These are phyloP conservation scores for Clarias fuscus DNA, from an alignment of 2,797 vertebrate species.

Conservation along the genomic window DNA sequence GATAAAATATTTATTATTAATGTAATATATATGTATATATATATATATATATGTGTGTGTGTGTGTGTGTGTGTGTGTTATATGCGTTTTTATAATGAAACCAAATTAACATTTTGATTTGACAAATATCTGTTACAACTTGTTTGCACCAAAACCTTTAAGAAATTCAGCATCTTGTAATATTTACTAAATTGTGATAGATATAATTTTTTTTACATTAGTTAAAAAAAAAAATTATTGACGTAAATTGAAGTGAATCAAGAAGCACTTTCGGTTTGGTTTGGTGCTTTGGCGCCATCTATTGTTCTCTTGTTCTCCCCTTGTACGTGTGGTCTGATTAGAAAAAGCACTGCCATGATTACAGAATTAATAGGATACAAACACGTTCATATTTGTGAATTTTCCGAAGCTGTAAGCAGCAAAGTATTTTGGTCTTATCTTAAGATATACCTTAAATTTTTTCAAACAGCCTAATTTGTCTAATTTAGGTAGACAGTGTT, in stretches of 20 bases:
- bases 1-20: neutral
- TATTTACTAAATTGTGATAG: neutral
- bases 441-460: neutral
- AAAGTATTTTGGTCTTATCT: neutral
- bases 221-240: too few species aligned
- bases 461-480: neutral
- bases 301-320: neutral
- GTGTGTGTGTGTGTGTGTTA: too few species aligned
- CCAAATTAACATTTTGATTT: too few species aligned
- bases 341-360: neutral
- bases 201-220: neutral
- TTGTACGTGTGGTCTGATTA: too few species aligned
- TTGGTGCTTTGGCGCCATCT: conserved; percentile 47
- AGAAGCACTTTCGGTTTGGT: neutral
- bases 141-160: neutral
- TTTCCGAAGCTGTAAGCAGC: neutral
- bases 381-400: neutral
- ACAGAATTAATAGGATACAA: neutral
- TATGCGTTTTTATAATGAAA: too few species aligned
- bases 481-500: neutral
- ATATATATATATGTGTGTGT: too few species aligned
- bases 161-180: too few species aligned
- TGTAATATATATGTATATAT: too few species aligned
- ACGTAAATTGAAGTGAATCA: neutral
- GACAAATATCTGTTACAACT: too few species aligned